Base-by-base conservation (phyloP, 2,888 invertebrate genomes). In the Erpobdella octoculata region DNA sequence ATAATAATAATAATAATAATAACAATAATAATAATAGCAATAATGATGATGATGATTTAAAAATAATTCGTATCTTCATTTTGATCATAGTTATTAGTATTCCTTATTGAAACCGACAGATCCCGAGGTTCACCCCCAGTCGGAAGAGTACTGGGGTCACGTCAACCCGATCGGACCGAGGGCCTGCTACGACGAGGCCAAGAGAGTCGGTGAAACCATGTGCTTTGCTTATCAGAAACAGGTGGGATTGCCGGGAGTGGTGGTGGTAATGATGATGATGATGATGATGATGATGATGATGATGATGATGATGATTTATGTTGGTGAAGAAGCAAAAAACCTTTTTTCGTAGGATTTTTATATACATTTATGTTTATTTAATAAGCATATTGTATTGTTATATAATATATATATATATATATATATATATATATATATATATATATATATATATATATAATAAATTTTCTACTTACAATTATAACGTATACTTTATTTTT, bases 101-200 rank as follows among this genome's bases (percentile, higher is more conserved):
- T 8, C n/a, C 18, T 28, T 62, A 37, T 38, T 66, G 35, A 8
- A 9, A 1, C 36, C 1, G 8, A 1, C 15, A 82, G 97, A 99
- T 85, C 98, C 98, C 0, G 91, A 92, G 83, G 92, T 92, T 18
- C 98, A 98, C 86, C 98, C 98, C 0, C 98, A 98, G 82, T 89
- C 91, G 0, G 98, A 99, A 85, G 90, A 91, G 0, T 97, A 97
- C 81, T 98, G 97, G 96, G 98, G 98, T 0, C 92, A 98, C 83
- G 98, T 98, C 0, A 99, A 98, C 86, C 96, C 97, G 8, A 96
- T 98, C 79, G 86, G 86, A 15, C 86, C 86, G 0, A 75, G 98
- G 72, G 93, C 97, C 0, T 99, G 98, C 83, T 98, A 98, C 80
- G 98, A 99, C 81, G 98, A 99, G 85, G 97, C 96, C n/a, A 99